Percentiles rank a stretch among this genome's conserved stretches.
These are phyloP conservation scores for Cololabis saira DNA, from an alignment of 2,113 vertebrate genomes.

Conservation along the genomic window DNA sequence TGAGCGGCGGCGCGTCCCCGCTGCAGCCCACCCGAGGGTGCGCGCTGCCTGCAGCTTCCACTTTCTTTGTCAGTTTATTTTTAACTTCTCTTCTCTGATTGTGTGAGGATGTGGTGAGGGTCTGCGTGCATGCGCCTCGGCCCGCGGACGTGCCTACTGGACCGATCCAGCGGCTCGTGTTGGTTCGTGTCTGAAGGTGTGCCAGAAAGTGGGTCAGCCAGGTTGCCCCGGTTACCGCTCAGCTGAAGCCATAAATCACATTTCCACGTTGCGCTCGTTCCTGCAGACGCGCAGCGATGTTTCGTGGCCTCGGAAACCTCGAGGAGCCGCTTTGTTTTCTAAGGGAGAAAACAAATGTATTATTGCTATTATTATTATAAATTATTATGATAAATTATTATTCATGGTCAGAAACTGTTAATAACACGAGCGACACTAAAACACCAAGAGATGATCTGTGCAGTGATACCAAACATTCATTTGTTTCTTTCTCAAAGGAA, in stretches of 20 bases:
- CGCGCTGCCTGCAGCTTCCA: conserved; percentile 37
- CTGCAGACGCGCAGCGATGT: conserved; percentile 5
- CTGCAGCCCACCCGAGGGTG: conserved; percentile 11
- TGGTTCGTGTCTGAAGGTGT: conserved; percentile 18
- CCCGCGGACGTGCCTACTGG: too few relatives aligned
- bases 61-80: conserved; percentile 57
- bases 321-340: not conserved
- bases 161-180: not conserved
- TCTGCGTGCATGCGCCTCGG: too few relatives aligned
- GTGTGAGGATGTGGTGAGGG: not conserved
- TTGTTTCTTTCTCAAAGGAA: too few relatives aligned
- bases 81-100: conserved; percentile 51
- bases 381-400: too few relatives aligned
- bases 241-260: conserved; percentile 55
- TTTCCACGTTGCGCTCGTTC: conserved; percentile 7
- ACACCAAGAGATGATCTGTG: too few relatives aligned
- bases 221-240: conserved; percentile 59
- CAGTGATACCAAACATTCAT: too few relatives aligned
- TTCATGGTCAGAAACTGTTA: too few relatives aligned
- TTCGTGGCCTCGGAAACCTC: conserved; percentile 7
- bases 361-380: too few relatives aligned
- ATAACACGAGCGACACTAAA: too few relatives aligned
- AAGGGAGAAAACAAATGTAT: too few relatives aligned
- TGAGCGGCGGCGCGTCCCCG: too few relatives aligned
- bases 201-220: conserved; percentile 59